Conservation (phyloP, 2,888 invertebrate genomes). For the Noctua pronuba region DNA sequence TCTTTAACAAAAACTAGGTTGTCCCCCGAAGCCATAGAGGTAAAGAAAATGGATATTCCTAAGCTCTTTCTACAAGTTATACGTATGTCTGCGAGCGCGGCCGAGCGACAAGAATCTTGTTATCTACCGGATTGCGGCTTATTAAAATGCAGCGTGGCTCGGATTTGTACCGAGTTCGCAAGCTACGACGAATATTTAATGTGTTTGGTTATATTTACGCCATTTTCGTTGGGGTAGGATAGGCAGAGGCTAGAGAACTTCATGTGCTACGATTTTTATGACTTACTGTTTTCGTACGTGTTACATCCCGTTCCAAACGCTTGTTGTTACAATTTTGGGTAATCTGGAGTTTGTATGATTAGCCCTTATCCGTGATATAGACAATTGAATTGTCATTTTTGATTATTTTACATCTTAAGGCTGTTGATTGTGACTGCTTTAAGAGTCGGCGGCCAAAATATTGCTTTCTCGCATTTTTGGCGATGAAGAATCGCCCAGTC, state of each 20-base stretch:
- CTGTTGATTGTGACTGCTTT: not conserved
- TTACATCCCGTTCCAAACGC: not conserved
- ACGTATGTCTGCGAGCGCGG: slow-evolving; percentile 36
- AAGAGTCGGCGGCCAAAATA: not conserved
- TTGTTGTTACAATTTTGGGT: not conserved
- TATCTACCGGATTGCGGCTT: slow-evolving; percentile 52
- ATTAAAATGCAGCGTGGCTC: slow-evolving; percentile 41
- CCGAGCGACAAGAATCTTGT: slow-evolving; percentile 59
- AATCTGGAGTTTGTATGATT: not conserved
- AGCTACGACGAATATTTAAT: slow-evolving; percentile 41
- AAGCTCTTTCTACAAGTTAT: slow-evolving; percentile 42
- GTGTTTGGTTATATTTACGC: slow-evolving; percentile 4
- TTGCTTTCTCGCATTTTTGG: not conserved
- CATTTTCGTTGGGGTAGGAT: not conserved
- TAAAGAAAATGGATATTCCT: slow-evolving; percentile 57
- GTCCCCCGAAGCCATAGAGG: slow-evolving; percentile 52
- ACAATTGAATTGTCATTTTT: not conserved
- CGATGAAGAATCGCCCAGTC: not conserved
- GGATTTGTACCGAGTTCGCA: slow-evolving; percentile 26
- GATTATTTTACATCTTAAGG: not conserved
- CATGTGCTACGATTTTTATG: not conserved
- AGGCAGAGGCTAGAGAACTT: not conserved
- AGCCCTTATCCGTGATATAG: not conserved
- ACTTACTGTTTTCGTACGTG: not conserved
- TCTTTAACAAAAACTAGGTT: slow-evolving; percentile 55